These are phyloP conservation scores for Drosophila mauritiana DNA, from an alignment of 1,140 invertebrate genomes.

Conservation along the genomic window DNA sequence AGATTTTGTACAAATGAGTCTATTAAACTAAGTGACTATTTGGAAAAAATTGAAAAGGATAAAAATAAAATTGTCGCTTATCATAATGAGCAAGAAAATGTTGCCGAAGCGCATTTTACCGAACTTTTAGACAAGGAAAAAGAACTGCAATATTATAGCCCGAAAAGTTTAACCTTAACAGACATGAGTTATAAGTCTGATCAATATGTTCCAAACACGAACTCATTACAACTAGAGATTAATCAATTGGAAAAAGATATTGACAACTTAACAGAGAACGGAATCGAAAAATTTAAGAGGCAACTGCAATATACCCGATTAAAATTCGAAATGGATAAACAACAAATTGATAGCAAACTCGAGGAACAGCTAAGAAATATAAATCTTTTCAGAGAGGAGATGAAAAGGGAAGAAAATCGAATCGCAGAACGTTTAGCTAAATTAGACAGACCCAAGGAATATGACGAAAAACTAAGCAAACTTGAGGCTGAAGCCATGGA, in stretches of 20 bases:
- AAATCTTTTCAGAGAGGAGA: not conserved
- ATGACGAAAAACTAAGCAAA: not conserved
- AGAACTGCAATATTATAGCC: not conserved
- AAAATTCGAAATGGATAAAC: not conserved
- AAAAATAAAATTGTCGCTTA: not conserved
- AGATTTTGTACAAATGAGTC: not conserved
- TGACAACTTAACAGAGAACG: constrained; percentile 1
- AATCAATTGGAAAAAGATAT: not conserved
- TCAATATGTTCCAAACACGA: not conserved
- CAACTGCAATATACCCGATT: not conserved
- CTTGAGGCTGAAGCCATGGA: not conserved
- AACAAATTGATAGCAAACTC: not conserved
- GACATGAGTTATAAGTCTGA: not conserved
- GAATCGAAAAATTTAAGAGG: not conserved
- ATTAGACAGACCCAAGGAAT: not conserved
- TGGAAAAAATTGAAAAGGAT: not conserved
- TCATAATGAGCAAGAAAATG: not conserved
- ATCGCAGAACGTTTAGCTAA: not conserved
- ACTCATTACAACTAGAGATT: not conserved
- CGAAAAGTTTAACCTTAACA: not conserved
- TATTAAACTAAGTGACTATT: not conserved
- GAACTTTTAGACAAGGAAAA: not conserved
- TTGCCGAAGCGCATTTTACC: too few relatives aligned
- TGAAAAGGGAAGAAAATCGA: not conserved
- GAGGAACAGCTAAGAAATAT: not conserved